A percentile compares a stretch with the other conserved stretches of the same genome.
These are phyloP conservation scores for Eudemis profundana DNA, from an alignment of 2,888 invertebrate species.

Conservation along the genomic window DNA sequence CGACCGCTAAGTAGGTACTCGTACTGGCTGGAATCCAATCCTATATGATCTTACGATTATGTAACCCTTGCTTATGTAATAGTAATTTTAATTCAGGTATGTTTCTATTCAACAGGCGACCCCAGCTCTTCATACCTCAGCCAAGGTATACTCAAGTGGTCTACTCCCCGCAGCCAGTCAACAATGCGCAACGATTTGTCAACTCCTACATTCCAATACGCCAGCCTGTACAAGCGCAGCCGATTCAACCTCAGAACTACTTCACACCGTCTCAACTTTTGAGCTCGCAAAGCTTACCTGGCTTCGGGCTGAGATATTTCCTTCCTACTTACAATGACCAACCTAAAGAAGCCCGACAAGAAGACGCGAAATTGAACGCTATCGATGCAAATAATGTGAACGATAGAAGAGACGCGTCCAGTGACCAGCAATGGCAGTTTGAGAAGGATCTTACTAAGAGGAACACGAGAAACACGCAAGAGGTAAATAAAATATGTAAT, in stretches of 20 bases:
- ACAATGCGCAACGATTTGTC: constrained; percentile 75
- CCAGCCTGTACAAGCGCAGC: constrained; percentile 57
- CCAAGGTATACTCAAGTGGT: constrained; percentile 74
- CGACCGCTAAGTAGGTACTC: too few species aligned
- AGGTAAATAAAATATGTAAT: constrained; percentile 58
- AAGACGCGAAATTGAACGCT: constrained; percentile 71
- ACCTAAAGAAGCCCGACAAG: constrained; percentile 60
- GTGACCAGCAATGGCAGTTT: constrained; percentile 73
- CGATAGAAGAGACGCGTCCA: constrained; percentile 59
- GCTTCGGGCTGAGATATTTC: constrained; percentile 75
- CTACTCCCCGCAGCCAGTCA: constrained; percentile 60
- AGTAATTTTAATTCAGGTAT: constrained; percentile 22
- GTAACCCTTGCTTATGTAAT: too few species aligned
- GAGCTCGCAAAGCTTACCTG: constrained; percentile 73
- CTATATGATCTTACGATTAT: too few species aligned
- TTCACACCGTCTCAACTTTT: constrained; percentile 68
- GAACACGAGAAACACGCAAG: constrained; percentile 62
- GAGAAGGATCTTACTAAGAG: constrained; percentile 73
- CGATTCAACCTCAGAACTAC: constrained; percentile 54
- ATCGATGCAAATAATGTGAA: constrained; percentile 67
- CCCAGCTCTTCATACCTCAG: constrained; percentile 73
- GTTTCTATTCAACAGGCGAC: constrained; percentile 65
- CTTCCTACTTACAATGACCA: constrained; percentile 64
- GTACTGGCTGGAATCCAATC: too few species aligned
- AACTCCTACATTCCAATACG: constrained; percentile 70